A percentile compares a stretch with the other conserved stretches of the same genome.
Conservation (phyloP, 1,140 invertebrate species). For the Bombus waltoni region DNA sequence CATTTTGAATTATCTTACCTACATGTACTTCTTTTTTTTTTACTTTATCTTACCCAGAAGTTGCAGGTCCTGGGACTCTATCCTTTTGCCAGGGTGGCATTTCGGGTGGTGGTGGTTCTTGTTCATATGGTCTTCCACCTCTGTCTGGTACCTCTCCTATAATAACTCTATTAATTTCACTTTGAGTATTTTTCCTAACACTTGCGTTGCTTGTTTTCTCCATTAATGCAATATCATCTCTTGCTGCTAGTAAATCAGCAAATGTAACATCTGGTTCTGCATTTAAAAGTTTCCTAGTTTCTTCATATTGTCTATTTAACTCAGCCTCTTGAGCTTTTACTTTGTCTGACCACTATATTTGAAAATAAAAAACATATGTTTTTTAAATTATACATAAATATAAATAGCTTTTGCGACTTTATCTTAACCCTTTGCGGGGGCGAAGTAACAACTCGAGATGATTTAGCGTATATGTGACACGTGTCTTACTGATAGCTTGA, state of each 20-base stretch:
- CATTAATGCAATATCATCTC: constrained; percentile 91
- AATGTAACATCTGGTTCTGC: constrained; percentile 86
- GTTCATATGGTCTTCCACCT: constrained; percentile 94
- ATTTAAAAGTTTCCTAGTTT: constrained; percentile 86
- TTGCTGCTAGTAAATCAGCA: constrained; percentile 90
- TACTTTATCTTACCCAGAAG: constrained; percentile 58
- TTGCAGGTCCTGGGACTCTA: constrained; percentile 68
- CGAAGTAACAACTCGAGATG: too few relatives aligned
- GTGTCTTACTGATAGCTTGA: too few relatives aligned
- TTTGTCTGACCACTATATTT: constrained; percentile 92
- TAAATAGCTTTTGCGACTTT: constrained; percentile 16
- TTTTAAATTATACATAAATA: constrained; percentile 18
- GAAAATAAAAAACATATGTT: constrained; percentile 41
- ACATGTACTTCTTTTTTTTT: neutral
- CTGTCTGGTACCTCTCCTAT: constrained; percentile 93
- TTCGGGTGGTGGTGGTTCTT: constrained; percentile 95
- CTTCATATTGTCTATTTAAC: constrained; percentile 88
- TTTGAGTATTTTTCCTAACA: constrained; percentile 91
- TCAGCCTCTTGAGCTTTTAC: constrained; percentile 88
- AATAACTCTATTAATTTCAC: constrained; percentile 92
- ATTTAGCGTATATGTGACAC: too few relatives aligned
- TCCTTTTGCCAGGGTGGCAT: constrained; percentile 96
- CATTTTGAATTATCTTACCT: constrained; percentile 3
- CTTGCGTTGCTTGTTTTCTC: constrained; percentile 94
- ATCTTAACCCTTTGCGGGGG: neutral